Conservation (phyloP, 1,140 invertebrate genomes). For the Trypoxylus dichotomus region DNA sequence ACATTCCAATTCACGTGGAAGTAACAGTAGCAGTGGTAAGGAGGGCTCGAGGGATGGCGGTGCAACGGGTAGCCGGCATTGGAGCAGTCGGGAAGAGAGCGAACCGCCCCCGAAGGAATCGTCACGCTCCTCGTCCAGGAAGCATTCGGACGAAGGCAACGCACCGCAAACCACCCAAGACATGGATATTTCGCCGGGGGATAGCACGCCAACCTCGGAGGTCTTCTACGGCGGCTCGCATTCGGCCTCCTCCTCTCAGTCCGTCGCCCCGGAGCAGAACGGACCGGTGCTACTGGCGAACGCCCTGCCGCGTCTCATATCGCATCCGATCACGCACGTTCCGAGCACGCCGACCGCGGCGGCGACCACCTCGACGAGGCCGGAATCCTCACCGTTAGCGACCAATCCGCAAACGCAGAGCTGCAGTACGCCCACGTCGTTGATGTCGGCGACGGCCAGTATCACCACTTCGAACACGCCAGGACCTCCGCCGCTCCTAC, state of each 20-base stretch:
- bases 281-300: conserved; percentile 66
- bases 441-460: conserved; percentile 31
- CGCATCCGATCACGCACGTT: conserved; percentile 52
- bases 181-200: conserved; percentile 86
- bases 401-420: conserved; percentile 47
- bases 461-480: conserved; percentile 59
- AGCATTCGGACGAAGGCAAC: conserved; percentile 43
- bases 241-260: conserved; percentile 31
- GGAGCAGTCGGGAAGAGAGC: conserved; percentile 45
- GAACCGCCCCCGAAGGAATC: conserved; percentile 51
- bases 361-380: conserved; percentile 23
- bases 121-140: conserved; percentile 42
- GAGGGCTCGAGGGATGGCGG: conserved; percentile 47
- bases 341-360: conserved; percentile 38
- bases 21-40: conserved; percentile 54
- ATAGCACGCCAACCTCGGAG: conserved; percentile 78
- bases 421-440: conserved; percentile 52
- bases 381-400: conserved; percentile 52
- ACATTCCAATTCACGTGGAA: conserved; percentile 76
- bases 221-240: conserved; percentile 53
- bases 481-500: conserved; percentile 57
- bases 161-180: conserved; percentile 59
- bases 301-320: conserved; percentile 70
- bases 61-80: conserved; percentile 44
- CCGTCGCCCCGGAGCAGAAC: conserved; percentile 36